A percentile compares a stretch with the other conserved stretches of the same genome.
Conservation (phyloP, 2,113 vertebrate species). For the Lutjanus erythropterus region DNA sequence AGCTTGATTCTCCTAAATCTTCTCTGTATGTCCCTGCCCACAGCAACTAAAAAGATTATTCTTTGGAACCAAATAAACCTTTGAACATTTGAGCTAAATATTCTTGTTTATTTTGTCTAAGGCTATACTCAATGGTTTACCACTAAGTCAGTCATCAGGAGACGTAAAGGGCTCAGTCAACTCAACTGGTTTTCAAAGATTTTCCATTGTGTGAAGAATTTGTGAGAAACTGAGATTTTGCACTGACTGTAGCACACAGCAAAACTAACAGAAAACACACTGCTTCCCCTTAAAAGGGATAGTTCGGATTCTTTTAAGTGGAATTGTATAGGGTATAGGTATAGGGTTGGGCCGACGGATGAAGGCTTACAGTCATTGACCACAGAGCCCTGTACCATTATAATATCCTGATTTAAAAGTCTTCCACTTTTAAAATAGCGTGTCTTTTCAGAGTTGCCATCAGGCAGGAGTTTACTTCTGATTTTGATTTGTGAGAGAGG, state of each 20-base stretch:
- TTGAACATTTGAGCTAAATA: slow-evolving; percentile 29
- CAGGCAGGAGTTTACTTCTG: no score
- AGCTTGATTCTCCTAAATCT: neutral
- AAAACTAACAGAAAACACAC: neutral
- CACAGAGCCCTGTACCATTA: no score
- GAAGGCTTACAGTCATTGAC: no score
- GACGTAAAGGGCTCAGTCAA: neutral
- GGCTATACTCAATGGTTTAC: slow-evolving; percentile 23
- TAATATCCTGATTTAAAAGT: no score
- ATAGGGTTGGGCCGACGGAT: no score
- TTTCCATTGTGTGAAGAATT: slow-evolving; percentile 25
- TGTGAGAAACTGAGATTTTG: neutral
- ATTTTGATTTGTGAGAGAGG: no score
- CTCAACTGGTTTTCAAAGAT: neutral
- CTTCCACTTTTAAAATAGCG: no score
- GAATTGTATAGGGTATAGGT: no score
- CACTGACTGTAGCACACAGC: neutral
- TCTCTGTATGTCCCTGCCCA: neutral
- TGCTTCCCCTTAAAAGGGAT: slow-evolving; percentile 2
- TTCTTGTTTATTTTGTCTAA: slow-evolving; percentile 25
- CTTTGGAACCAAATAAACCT: slow-evolving; percentile 22
- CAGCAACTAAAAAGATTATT: slow-evolving; percentile 9
- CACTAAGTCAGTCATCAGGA: slow-evolving; percentile 14
- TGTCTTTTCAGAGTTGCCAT: no score
- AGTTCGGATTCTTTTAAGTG: no score